Conservation (phyloP, 2,113 vertebrate genomes). For the Nycticebus coucang region DNA sequence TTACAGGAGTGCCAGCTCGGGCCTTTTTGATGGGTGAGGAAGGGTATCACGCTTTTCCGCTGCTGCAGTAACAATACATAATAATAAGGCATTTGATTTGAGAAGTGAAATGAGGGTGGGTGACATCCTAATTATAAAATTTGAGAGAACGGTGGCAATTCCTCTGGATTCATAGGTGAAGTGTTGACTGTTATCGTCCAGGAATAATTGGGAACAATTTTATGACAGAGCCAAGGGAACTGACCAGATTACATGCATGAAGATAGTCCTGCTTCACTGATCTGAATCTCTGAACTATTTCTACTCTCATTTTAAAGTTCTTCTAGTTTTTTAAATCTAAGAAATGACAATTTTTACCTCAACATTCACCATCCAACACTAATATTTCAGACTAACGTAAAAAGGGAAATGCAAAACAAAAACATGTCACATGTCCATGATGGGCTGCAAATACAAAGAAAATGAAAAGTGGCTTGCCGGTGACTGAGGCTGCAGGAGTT, state of each 20-base stretch:
- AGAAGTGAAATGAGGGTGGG: not conserved
- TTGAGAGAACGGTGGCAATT: not conserved
- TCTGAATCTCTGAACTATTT: not conserved
- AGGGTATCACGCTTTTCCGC: not conserved
- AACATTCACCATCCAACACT: not conserved
- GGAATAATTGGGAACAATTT: not conserved
- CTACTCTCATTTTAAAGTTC: not conserved
- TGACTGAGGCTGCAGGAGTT: not conserved
- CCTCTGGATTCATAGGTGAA: not conserved
- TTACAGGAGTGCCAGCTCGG: not conserved
- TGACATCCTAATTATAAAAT: not conserved
- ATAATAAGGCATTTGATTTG: not conserved
- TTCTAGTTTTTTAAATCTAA: conserved; percentile 5
- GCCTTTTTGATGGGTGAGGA: not conserved
- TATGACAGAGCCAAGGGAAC: not conserved
- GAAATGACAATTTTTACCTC: conserved; percentile 14
- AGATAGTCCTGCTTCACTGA: not conserved
- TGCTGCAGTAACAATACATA: not conserved
- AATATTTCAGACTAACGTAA: conserved; percentile 1
- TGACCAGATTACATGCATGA: not conserved
- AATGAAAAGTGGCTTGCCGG: not conserved
- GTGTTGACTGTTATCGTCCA: not conserved
- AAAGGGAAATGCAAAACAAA: conserved; percentile 23
- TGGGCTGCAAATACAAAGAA: not conserved
- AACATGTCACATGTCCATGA: not conserved